phyloP scores from a whole-genome alignment of 2,888 invertebrate species.

The Heliconius aoede region DNA sequence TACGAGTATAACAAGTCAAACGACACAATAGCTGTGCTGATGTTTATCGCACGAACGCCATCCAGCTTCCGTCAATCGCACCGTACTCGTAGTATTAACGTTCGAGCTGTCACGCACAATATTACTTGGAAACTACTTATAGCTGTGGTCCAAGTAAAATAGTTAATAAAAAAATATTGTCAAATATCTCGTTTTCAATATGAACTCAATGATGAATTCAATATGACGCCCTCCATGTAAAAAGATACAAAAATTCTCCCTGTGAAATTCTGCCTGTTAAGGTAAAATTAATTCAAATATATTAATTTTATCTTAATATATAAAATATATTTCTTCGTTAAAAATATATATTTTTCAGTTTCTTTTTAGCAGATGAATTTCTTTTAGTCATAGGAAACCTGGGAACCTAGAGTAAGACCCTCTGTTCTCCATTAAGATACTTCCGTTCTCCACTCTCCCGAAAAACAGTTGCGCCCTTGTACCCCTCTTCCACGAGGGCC shows the following conservation, averaged over 20 bases:
- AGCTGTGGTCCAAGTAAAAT: constrained; percentile 33
- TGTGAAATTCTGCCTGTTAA: no score
- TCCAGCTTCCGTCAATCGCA: constrained; percentile 64
- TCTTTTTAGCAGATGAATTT: no score
- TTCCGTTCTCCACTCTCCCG: no score
- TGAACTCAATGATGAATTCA: background rate
- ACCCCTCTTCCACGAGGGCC: no score
- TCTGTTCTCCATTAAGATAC: no score
- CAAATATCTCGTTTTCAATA: background rate
- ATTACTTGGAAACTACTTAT: constrained; percentile 56
- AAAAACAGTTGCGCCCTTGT: no score
- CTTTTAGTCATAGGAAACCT: no score
- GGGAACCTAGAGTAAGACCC: no score
- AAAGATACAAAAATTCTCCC: background rate
- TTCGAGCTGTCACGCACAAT: constrained; percentile 60
- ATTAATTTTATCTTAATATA: no score
- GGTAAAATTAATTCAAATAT: no score
- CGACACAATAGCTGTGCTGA: constrained; percentile 43
- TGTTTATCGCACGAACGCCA: constrained; percentile 65
- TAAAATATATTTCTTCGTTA: no score
- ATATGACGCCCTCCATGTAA: accelerated
- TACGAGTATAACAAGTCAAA: constrained; percentile 19
- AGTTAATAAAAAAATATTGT: background rate
- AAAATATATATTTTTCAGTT: no score
- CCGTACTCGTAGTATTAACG: constrained; percentile 51